Evolutionary conservation across 2,113 vertebrate species (phyloP), one percentile per base, ranked within the genome.

Genomic region (Actenoides lindsayi): DNA sequence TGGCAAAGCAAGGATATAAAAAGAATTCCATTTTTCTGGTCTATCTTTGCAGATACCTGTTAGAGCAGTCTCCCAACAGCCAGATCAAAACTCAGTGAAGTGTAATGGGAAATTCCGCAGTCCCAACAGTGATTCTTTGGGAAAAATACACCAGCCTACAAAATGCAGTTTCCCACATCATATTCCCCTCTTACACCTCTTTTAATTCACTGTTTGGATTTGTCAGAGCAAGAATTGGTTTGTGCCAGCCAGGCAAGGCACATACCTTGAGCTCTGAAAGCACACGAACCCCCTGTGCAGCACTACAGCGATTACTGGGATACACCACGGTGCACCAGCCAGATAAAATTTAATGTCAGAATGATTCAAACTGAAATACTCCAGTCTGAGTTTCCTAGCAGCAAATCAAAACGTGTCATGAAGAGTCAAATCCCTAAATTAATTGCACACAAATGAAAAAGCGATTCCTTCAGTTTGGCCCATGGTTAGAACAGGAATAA

Each of bases 241-340:
- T 10, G 20, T 44, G 42, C 23, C 89, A 57, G 60, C 8, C 65
- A 20, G 35, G 53, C 46, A 33, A 19, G 0, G 1, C 57, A 13
- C 48, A 10, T 8, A 0, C 53, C 28, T 67, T 5, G 7, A 2
- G n/a, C 53, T 74, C 39, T 2, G 8, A 20, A 42, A 5, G 46
- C 16, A 17, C 67, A 3, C 1, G 12, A 64, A 4, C 30, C 33
- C 35, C 60, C 14, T 0, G 1, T 9, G 46, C 75, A 65, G 59
- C 59, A 11, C n/a, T 4, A 5, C 48, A 8, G 75, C 27, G 16
- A 16, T 23, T 7, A 2, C 46, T 5, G 27, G 1, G 3, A 56
- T 9, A 44, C 23, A 12, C 39, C 57, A 4, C 1, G 0, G 37
- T 39, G 15, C 39, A 13, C 33, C 57, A 64, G 10, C 3, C 4